A percentile compares a stretch with the other conserved stretches of the same genome.
Evolutionary conservation across 1,140 invertebrate species (phyloP).

Genomic region (Brachionus plicatilis): DNA sequence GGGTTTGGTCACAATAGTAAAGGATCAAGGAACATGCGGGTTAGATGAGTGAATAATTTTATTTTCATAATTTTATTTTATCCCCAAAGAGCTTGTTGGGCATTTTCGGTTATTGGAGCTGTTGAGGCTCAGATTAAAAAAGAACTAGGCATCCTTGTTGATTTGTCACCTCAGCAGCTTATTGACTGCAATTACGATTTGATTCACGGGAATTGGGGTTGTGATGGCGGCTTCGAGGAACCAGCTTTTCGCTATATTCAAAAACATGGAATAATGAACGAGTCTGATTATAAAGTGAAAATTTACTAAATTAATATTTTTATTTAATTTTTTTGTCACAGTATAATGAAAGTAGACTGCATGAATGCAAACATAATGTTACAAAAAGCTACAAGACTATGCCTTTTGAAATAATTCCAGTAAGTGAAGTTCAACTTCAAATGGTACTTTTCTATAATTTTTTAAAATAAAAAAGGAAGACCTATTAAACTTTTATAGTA

Average conservation of each 20-base stretch:
- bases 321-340: not conserved
- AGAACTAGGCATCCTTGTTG: constrained; percentile 44
- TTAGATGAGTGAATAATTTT: not conserved
- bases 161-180: constrained; percentile 48
- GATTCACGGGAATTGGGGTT: constrained; percentile 64
- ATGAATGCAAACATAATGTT: not conserved
- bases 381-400: not conserved
- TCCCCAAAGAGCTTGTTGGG: constrained; percentile 32
- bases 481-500: not conserved
- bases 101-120: constrained; percentile 43
- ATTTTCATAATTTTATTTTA: not conserved
- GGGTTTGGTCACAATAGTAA: constrained; percentile 2
- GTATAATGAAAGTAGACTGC: not conserved
- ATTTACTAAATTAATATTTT: not conserved
- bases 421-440: not conserved
- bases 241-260: constrained; percentile 50
- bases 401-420: not conserved
- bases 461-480: not conserved
- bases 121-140: constrained; percentile 46
- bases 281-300: not conserved
- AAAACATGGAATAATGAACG: not conserved
- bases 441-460: not conserved
- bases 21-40: constrained; percentile 39
- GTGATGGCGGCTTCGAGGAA: constrained; percentile 53
- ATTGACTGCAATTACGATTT: constrained; percentile 46